Evolutionary conservation across 2,113 vertebrate species (phyloP).

Genomic region (Aspiorhynchus laticeps): DNA sequence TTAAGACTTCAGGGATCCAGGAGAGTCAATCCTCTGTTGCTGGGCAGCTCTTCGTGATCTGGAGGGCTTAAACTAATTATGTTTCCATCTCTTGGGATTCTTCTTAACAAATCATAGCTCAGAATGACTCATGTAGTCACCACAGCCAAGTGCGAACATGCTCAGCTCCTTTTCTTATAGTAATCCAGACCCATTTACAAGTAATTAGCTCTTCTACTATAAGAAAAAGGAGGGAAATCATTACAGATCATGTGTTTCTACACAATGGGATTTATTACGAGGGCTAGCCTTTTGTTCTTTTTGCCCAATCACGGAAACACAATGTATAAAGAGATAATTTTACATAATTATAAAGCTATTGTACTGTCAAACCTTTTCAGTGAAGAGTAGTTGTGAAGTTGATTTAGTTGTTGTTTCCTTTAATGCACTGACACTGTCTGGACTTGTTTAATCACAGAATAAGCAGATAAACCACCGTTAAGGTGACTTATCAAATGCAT

Average conservation of each 20-base stretch:
- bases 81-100: conserved; percentile 3
- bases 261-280: conserved; percentile 5
- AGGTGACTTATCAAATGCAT: background rate
- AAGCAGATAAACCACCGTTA: background rate
- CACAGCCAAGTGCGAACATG: background rate
- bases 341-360: conserved; percentile 2
- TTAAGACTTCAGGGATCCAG: conserved; percentile 4
- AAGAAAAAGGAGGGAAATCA: background rate
- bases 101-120: conserved; percentile 12
- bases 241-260: background rate
- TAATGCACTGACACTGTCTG: background rate
- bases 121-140: background rate
- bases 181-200: background rate
- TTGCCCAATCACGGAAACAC: background rate
- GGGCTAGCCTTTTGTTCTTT: conserved; percentile 2
- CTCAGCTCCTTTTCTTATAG: background rate
- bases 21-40: conserved; percentile 14
- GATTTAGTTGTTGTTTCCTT: conserved; percentile 6
- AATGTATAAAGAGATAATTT: background rate
- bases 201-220: background rate
- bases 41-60: conserved; percentile 7
- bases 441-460: background rate
- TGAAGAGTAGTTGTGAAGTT: background rate
- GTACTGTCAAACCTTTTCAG: background rate
- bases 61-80: conserved; percentile 25